Evolutionary conservation across 2,797 vertebrate genomes (phyloP), one percentile per base, ranked within the genome.

Genomic region (Parauchenoglanis punctatus): DNA sequence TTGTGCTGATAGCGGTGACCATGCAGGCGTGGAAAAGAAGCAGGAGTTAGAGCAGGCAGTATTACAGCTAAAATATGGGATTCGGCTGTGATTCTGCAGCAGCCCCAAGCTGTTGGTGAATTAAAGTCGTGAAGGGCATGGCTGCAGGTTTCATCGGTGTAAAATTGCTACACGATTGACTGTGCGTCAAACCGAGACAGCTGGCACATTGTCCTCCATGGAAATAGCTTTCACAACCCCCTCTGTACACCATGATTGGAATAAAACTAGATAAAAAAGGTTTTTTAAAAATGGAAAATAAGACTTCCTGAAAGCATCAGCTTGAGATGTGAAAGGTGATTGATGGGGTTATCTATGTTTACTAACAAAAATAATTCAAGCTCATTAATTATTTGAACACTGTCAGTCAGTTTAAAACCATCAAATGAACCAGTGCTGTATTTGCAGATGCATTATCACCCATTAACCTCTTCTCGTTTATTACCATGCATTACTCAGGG

Each of bases 41-140:
- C 92, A 89, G 92, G 89, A 54, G 91, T 89, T 92, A 85, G 85
- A 88, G 89, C 90, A 94, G 93, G 94, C 92, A 92, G 94, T 93
- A 94, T 95, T 92, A 93, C 91, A 91, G 92, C 92, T 93, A 93
- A 94, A 92, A 92, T 94, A 94, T 93, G 93, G 93, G 92, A 94
- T 94, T 92, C 93, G 87, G 88, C 91, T 86, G 28, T 86, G 89
- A 86, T 91, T 88, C 91, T 90, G 92, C 92, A 87, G 58, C 85
- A 87, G 88, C 88, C 90, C 92, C 92, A 87, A 35, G 90, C 92
- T 94, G 94, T 88, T 91, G 84, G 88, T 88, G 92, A 92, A 94
- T 94, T 92, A 93, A 93, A 93, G 91, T 84, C 89, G 31, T 91
- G 92, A 94, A 93, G 93, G 93, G 88, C 92, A 90, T 83, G n/a